Evolutionary conservation across 1,140 invertebrate species (phyloP).

Genomic region (Manduca sexta): DNA sequence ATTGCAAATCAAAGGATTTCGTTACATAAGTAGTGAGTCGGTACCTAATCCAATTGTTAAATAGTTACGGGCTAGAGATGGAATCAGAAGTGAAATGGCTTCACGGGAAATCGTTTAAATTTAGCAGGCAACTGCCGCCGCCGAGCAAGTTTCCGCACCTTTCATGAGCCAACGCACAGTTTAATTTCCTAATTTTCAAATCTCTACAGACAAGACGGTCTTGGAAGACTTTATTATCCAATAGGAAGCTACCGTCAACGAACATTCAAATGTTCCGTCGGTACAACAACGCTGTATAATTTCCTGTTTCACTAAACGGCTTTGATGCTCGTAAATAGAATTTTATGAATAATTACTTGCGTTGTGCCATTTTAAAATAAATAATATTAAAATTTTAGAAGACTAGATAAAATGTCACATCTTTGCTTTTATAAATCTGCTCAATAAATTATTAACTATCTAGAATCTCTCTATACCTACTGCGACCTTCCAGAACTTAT

Average conservation of each 20-base stretch:
- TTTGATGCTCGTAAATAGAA: conserved; percentile 49
- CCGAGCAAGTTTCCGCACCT: conserved; percentile 38
- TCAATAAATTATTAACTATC: too few relatives aligned
- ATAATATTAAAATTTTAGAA: too few relatives aligned
- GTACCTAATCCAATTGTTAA: too few relatives aligned
- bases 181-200: conserved; percentile 69
- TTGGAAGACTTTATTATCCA: conserved; percentile 54
- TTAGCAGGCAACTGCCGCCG: conserved; percentile 10
- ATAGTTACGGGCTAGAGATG: too few relatives aligned
- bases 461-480: too few relatives aligned
- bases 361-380: too few relatives aligned
- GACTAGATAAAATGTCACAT: too few relatives aligned
- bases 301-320: conserved; percentile 61
- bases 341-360: conserved; percentile 13
- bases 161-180: conserved; percentile 40
- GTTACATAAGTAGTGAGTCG: too few relatives aligned
- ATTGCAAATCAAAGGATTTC: background rate
- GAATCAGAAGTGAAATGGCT: too few relatives aligned
- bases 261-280: conserved; percentile 45
- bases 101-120: too few relatives aligned
- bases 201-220: conserved; percentile 42
- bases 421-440: too few relatives aligned
- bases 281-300: conserved; percentile 55
- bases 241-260: conserved; percentile 61
- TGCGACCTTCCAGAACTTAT: too few relatives aligned